These are phyloP conservation scores for Rhopalosiphum padi DNA, from an alignment of 1,140 invertebrate genomes.

Conservation along the genomic window DNA sequence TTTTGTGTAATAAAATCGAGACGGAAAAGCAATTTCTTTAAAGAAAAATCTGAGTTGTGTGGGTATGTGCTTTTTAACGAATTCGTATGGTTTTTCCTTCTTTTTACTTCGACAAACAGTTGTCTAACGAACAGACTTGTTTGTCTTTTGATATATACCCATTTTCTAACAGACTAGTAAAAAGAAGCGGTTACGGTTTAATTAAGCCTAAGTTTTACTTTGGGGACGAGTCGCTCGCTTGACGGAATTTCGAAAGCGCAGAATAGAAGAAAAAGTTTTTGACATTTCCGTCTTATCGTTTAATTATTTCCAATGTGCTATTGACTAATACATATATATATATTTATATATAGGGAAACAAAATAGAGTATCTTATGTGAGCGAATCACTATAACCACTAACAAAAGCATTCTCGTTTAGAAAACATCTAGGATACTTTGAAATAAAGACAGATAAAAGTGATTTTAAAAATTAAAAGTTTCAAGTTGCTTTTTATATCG, in stretches of 20 bases:
- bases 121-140: slow-evolving; percentile 53
- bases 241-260: background rate
- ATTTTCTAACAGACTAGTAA: background rate
- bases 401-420: slow-evolving; percentile 32
- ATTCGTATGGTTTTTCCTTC: slow-evolving; percentile 47
- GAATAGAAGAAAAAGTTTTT: slow-evolving; percentile 41
- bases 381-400: background rate
- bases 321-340: slow-evolving; percentile 9
- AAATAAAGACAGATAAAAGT: slow-evolving; percentile 1
- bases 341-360: background rate
- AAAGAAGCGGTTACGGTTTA: slow-evolving; percentile 48
- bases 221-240: background rate
- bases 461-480: slow-evolving; percentile 42
- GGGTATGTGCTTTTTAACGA: slow-evolving; percentile 44
- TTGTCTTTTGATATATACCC: slow-evolving; percentile 52
- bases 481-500: background rate
- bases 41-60: slow-evolving; percentile 45
- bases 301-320: slow-evolving; percentile 53
- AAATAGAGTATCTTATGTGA: slow-evolving; percentile 32
- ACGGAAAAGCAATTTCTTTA: slow-evolving; percentile 55
- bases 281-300: slow-evolving; percentile 56
- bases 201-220: slow-evolving; percentile 51
- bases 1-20: slow-evolving; percentile 56
- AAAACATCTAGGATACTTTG: slow-evolving; percentile 1
- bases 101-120: slow-evolving; percentile 50